Evolutionary conservation across 1,140 invertebrate species (phyloP).

Genomic region (Antheraea pernyi): DNA sequence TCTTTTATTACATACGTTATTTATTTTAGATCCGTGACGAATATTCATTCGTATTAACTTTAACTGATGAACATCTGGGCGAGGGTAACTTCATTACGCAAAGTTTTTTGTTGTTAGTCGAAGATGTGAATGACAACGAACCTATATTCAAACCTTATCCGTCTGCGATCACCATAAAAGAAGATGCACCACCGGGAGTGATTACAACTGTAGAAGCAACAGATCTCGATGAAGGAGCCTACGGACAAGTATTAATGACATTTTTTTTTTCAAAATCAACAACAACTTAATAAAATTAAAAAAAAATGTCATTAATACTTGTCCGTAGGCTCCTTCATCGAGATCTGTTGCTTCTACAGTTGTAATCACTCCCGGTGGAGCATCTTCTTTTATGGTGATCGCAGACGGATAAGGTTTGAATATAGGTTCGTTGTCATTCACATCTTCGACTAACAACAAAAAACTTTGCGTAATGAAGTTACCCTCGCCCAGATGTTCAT

Average conservation of each 20-base stretch:
- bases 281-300: no score
- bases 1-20: not conserved
- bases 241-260: slow-evolving; percentile 88
- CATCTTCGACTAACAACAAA: slow-evolving; percentile 92
- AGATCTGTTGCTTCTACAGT: slow-evolving; percentile 92
- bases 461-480: slow-evolving; percentile 95
- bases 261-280: no score
- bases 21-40: slow-evolving; percentile 87
- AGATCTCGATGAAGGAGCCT: slow-evolving; percentile 93
- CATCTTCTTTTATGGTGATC: slow-evolving; percentile 89
- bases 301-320: slow-evolving; percentile 79
- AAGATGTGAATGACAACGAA: slow-evolving; percentile 95
- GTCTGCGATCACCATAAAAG: slow-evolving; percentile 87
- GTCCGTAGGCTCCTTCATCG: slow-evolving; percentile 95
- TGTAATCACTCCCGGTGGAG: slow-evolving; percentile 85
- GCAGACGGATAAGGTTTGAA: slow-evolving; percentile 92
- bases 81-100: slow-evolving; percentile 95
- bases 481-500: slow-evolving; percentile 91
- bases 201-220: slow-evolving; percentile 91
- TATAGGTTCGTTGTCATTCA: slow-evolving; percentile 94
- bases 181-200: slow-evolving; percentile 87
- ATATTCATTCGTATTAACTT: slow-evolving; percentile 91
- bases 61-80: slow-evolving; percentile 93
- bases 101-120: slow-evolving; percentile 91
- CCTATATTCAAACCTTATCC: slow-evolving; percentile 93